Percentiles rank a stretch among this genome's conserved stretches.
phyloP scores from a whole-genome alignment of 2,113 vertebrate species.

The Nothocercus nigrocapillus region DNA sequence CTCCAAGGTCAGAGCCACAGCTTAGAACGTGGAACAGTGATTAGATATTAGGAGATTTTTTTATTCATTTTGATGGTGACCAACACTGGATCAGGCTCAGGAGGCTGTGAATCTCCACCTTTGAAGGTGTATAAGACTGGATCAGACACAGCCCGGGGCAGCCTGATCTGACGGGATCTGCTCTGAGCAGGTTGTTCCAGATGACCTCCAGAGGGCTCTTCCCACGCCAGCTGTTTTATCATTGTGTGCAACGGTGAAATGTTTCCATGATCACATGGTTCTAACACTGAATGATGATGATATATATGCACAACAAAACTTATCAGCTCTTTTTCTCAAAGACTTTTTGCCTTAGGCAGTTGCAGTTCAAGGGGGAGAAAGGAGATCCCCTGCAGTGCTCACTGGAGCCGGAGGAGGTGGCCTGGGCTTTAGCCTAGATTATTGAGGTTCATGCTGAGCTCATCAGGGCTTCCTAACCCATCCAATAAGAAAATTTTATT shows the following conservation, averaged over 20 bases:
- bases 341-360: not conserved
- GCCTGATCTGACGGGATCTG: not conserved
- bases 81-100: not conserved
- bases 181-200: not conserved
- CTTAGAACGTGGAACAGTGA: not conserved
- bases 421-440: not conserved
- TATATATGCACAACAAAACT: not conserved
- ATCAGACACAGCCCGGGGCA: not conserved
- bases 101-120: not conserved
- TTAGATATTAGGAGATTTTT: not conserved
- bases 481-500: not conserved
- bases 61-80: not conserved
- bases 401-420: not conserved
- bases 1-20: not conserved
- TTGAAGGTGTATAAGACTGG: not conserved
- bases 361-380: not conserved
- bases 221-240: not conserved
- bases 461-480: not conserved
- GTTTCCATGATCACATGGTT: not conserved
- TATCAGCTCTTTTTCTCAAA: not conserved
- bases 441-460: not conserved
- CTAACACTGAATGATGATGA: not conserved
- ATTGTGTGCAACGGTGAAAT: not conserved
- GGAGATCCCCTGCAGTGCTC: not conserved
- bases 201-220: not conserved